Base-by-base conservation (phyloP, 1,140 invertebrate genomes). In the Apis dorsata region DNA sequence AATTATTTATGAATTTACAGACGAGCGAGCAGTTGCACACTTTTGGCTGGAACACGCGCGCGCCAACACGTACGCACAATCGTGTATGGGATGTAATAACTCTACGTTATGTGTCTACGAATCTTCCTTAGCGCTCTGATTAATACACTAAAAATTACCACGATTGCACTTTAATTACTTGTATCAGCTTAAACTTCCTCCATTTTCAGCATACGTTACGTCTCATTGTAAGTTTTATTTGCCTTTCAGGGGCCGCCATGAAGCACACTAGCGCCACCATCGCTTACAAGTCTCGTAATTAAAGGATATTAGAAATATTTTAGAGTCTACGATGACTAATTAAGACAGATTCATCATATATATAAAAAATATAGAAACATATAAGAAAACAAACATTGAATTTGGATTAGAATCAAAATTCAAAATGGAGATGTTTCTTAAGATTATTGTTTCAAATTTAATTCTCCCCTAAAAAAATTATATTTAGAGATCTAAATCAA, bases 141-240 rank as follows among this genome's bases (percentile, higher is more conserved):
- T 74, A 73, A 62, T 86, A 73, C 57, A 75, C n/a, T 69, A 59
- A 79, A 75, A 83, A 55, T 68, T 60, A 86, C 79, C 74, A 72
- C 51, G 70, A 53, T 62, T 17, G 66, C 69, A 62, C 60, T 57
- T n/a, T 84, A 83, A 87, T 87, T 87, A 87, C 75, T 79, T 44
- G 65, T 80, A 84, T 86, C 65, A 79, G 63, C 72, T 86, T 84
- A 84, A 84, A 68, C 85, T 86, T 86, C 82, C 86, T 87, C 69
- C 66, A 57, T 86, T 71, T 76, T 53, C 53, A 79, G 59, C 62
- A 57, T 75, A 59, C 34, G 68, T 73, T 86, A 84, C 73, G 76
- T 63, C 78, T 81, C 78, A 63, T 59, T 75, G 85, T 79, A 84
- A 57, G 10, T 87, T 78, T 79, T 65, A 80, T 68, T 79, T 55